A percentile compares a stretch with the other conserved stretches of the same genome.
Conservation (phyloP, 2,888 invertebrate genomes). For the Anorthoa munda region DNA sequence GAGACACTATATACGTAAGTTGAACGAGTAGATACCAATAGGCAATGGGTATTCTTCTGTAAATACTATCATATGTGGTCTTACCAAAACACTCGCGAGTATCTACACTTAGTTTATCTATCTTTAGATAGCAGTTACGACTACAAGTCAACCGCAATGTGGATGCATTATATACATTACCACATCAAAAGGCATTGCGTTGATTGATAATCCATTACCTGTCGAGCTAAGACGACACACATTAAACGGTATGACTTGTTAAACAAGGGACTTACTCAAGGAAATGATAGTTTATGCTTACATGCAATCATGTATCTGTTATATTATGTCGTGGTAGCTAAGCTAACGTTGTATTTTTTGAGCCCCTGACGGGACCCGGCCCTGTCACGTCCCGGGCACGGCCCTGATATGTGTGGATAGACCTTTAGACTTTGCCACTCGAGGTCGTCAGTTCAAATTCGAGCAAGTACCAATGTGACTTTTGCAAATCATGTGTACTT, state of each 20-base stretch:
- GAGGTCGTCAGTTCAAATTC: too few relatives aligned
- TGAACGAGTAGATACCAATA: too few relatives aligned
- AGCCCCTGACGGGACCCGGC: too few relatives aligned
- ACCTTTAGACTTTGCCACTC: too few relatives aligned
- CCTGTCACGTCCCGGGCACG: too few relatives aligned
- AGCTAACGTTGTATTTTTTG: too few relatives aligned
- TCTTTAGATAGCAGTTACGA: constrained; percentile 16
- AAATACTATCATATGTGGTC: not conserved
- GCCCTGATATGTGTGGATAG: too few relatives aligned
- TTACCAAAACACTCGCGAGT: not conserved
- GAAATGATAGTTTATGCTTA: not conserved
- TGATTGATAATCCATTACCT: constrained; percentile 56
- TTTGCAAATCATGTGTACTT: too few relatives aligned
- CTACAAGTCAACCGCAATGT: constrained; percentile 16
- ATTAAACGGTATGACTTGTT: constrained; percentile 10
- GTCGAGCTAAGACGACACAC: constrained; percentile 25
- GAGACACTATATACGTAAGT: too few relatives aligned
- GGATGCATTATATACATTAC: constrained; percentile 44
- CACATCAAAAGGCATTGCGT: constrained; percentile 57
- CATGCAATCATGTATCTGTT: not conserved
- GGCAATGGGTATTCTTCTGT: not conserved
- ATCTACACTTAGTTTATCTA: not conserved
- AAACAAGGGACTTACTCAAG: constrained; percentile 8
- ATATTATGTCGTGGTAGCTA: too few relatives aligned
- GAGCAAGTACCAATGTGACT: too few relatives aligned